phyloP scores from a whole-genome alignment of 1,140 invertebrate species.

The Megalonaias nervosa region DNA sequence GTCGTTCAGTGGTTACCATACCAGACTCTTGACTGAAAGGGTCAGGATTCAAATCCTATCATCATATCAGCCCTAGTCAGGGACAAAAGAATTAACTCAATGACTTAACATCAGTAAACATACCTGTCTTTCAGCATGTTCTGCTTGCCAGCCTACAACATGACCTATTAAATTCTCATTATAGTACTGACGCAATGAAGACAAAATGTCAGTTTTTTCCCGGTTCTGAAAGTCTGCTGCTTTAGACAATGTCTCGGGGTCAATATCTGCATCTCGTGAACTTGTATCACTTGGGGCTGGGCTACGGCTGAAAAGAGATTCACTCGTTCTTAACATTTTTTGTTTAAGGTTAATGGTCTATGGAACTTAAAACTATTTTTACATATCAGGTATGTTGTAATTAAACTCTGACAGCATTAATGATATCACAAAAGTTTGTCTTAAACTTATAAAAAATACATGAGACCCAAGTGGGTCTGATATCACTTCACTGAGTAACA shows the following conservation, averaged over 20 bases:
- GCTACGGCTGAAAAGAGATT: conserved; percentile 61
- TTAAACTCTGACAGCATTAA: neutral
- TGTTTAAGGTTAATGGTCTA: neutral
- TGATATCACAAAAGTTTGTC: no score
- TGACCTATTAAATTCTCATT: conserved; percentile 91
- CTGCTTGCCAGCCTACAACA: conserved; percentile 92
- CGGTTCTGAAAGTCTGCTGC: conserved; percentile 50
- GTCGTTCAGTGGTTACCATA: no score
- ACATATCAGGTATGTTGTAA: neutral
- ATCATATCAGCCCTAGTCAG: no score
- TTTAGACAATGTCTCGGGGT: conserved; percentile 32
- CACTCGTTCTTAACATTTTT: neutral
- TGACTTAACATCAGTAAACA: conserved; percentile 11
- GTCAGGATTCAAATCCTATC: no score
- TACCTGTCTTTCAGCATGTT: conserved; percentile 94
- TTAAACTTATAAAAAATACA: no score
- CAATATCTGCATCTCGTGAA: conserved; percentile 54
- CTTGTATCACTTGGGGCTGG: conserved; percentile 71
- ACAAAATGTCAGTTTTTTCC: conserved; percentile 78
- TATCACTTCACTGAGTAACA: no score
- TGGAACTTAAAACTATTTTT: neutral
- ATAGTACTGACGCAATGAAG: conserved; percentile 92
- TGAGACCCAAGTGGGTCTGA: no score
- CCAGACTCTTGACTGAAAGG: no score
- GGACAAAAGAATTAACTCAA: neutral